Conservation (phyloP, 1,140 invertebrate species). For the Pteromalus puparum region DNA sequence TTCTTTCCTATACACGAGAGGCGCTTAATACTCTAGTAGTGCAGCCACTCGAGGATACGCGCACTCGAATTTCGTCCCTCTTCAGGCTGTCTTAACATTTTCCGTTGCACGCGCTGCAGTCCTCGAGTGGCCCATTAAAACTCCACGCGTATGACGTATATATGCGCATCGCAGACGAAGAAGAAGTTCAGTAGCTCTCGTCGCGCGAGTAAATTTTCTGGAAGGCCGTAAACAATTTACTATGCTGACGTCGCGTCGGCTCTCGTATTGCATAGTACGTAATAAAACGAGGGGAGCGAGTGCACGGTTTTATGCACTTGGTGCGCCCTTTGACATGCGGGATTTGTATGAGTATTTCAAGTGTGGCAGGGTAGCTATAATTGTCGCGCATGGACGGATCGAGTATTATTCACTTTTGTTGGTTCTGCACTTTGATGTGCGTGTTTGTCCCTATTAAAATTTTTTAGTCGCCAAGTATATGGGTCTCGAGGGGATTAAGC, state of each 20-base stretch:
- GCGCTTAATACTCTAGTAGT: neutral
- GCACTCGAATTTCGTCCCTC: slow-evolving; percentile 5
- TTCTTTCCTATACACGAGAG: neutral
- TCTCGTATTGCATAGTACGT: neutral
- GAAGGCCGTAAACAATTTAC: neutral
- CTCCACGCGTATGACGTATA: too few species aligned
- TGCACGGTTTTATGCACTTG: neutral
- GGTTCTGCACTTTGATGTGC: too few species aligned
- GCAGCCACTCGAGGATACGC: slow-evolving; percentile 21
- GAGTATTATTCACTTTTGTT: too few species aligned
- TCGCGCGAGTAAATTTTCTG: neutral
- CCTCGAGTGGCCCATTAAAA: neutral
- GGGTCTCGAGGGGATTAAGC: too few species aligned
- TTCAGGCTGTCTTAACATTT: slow-evolving; percentile 4
- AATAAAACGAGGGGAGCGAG: neutral
- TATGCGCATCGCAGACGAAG: too few species aligned
- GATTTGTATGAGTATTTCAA: too few species aligned
- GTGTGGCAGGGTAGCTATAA: too few species aligned
- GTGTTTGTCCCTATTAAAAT: too few species aligned
- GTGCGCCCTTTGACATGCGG: too few species aligned
- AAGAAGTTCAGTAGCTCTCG: neutral
- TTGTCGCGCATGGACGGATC: too few species aligned
- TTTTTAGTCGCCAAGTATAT: too few species aligned
- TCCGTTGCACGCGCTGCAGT: neutral
- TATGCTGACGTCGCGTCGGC: neutral